Conservation (phyloP, 2,797 vertebrate genomes). For the Columba guinea region DNA sequence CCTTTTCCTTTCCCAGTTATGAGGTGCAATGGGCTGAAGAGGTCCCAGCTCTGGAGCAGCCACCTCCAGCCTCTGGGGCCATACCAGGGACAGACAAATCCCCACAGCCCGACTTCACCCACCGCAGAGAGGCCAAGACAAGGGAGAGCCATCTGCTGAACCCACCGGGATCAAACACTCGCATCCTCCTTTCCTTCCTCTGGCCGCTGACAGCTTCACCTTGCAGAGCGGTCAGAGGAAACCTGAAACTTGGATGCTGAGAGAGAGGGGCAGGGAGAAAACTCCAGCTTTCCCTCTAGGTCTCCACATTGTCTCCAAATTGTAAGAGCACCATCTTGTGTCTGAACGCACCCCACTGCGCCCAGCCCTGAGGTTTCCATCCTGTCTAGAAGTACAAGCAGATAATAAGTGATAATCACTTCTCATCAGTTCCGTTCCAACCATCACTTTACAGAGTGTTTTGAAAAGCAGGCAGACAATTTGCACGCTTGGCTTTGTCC, state of each 20-base stretch:
- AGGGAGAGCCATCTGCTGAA: not conserved
- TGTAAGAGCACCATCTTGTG: slow-evolving; percentile 61
- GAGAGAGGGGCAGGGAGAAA: not conserved
- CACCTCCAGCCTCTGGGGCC: not conserved
- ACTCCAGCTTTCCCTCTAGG: not conserved
- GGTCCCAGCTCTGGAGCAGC: not conserved
- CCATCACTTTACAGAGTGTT: not conserved
- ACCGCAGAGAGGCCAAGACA: accelerated
- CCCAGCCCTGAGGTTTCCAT: not conserved
- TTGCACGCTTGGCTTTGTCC: not conserved
- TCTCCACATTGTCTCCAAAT: not conserved
- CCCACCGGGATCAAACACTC: accelerated
- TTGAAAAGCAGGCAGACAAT: not conserved
- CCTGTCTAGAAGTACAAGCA: not conserved
- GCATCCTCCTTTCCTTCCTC: not conserved
- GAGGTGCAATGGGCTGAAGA: not conserved
- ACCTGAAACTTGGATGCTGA: not conserved
- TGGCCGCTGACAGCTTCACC: not conserved
- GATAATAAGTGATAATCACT: not conserved
- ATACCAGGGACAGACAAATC: accelerated
- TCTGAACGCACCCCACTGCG: not conserved
- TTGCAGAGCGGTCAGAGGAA: not conserved
- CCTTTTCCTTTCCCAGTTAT: not conserved
- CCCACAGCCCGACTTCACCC: accelerated
- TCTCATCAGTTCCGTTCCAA: not conserved